Evolutionary conservation across 2,797 vertebrate genomes (phyloP), one percentile per base, ranked within the genome.

Genomic region (Halcyon leucocephala): DNA sequence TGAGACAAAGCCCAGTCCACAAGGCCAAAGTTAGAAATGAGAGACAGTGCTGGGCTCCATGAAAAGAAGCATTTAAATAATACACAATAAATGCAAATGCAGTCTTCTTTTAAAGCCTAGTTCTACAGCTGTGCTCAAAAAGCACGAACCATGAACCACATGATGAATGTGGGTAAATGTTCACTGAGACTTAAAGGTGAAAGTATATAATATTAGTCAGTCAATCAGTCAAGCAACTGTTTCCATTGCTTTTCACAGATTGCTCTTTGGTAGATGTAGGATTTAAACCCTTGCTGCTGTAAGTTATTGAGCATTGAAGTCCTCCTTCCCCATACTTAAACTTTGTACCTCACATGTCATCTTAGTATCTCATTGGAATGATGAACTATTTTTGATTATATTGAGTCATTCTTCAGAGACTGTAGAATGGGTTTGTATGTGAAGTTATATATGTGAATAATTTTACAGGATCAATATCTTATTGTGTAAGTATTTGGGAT

Each of bases 101-200:
- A 51, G 9, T 44, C 16, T 55, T 66, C 33, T 57, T 80, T 80
- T 60, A 82, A 61, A 87, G 19, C 17, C 52, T 51, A 28, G 12
- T 48, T 87, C 60, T 74, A 71, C 44, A 57, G 37, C 33, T 73
- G 31, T 67, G 49, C 57, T 80, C 49, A 65, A 78, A 80, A 89
- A 55, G 16, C 55, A 85, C 64, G 71, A 94, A 84, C 19, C 12
- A 54, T 29, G 48, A 92, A 72, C 17, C 48, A 73, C 51, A 70
- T 49, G 85, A 91, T 55, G 25, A 91, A 92, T 58, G 62, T 61
- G 64, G 87, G 57, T 37, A 86, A 82, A 72, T 64, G 62, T 76
- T 89, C 82, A 41, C 44, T 48, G 61, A 89, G 55, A 80, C 42
- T 93, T 70, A 90, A 94, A 92, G 79, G 76, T 79, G 77, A 44